Evolutionary conservation across 1,140 invertebrate species (phyloP), one percentile per base, ranked within the genome.

Genomic region (Calephelis virginiensis): DNA sequence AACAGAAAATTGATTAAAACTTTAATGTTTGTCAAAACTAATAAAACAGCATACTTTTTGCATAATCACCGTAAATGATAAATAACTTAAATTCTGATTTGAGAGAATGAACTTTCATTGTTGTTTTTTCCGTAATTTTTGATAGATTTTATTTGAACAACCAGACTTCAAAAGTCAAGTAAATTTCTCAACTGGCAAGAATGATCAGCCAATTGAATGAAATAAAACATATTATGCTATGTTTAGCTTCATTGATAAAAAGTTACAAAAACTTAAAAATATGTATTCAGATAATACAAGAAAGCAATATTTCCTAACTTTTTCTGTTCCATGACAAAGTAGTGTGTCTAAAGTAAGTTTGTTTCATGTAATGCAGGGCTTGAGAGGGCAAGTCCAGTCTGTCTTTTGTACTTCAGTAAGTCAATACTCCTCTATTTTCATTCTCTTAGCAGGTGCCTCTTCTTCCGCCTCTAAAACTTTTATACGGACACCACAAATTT

Each of bases 381-480:
- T 59, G 50, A 56, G n/a, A 45, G 63, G 50, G 49, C 50, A 64
- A 40, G 49, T 66, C 46, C 63, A n/a, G 72, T 76, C 69, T 72
- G 71, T 76, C 65, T 63, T 53, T 59, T 64, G 63, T 61, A 37
- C 46, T 38, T 60, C 17, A 62, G 48, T 70, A 43, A 61, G 61
- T 69, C 56, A 61, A 73, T 69, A 61, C 53, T 73, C 70, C 66
- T 73, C 70, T 66, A 74, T 75, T 75, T 73, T 78, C 50, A 60
- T 69, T 74, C 77, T 77, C 48, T 85, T 88, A 64, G 75, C 63
- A 56, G 81, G 72, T 7, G 70, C 70, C 67, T 88, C 83, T 17
- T 81, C 83, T 8, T 85, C 83, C 13, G 83, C 83, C 13, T 83
- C 81, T 64, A 85, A 56, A 9, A 87, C 85, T 71, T 83, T 87